These are phyloP conservation scores for Lota lota DNA, from an alignment of 2,113 vertebrate genomes.

Conservation along the genomic window DNA sequence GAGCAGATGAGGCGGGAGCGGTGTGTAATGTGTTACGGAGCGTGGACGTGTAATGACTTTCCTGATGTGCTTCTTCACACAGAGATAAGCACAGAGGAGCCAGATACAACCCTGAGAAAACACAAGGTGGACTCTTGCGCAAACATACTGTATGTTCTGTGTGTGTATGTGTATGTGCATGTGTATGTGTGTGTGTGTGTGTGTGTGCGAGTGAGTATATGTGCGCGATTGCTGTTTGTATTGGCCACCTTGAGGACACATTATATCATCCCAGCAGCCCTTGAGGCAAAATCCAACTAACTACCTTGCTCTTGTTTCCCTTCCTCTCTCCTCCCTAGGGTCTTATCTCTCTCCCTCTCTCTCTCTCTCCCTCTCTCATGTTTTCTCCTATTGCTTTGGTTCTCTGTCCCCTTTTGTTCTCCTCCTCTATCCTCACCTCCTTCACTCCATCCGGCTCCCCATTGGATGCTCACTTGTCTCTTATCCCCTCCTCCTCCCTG, in stretches of 20 bases:
- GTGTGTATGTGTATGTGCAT: neutral
- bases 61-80: conserved; percentile 26
- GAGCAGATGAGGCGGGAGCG: neutral
- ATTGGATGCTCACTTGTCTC: neutral
- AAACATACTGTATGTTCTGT: neutral
- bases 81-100: conserved; percentile 33
- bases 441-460: no score
- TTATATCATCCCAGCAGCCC: conserved; percentile 48
- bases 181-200: neutral
- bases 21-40: conserved; percentile 2
- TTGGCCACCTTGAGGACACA: conserved; percentile 21
- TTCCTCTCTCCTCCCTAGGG: neutral
- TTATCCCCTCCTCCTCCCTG: neutral
- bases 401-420: no score
- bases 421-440: no score
- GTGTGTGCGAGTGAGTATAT: neutral
- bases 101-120: conserved; percentile 23
- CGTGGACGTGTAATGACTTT: conserved; percentile 22
- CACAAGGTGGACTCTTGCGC: conserved; percentile 17
- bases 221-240: conserved; percentile 11
- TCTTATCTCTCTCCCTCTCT: neutral
- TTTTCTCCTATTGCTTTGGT: no score
- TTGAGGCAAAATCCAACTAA: conserved; percentile 28
- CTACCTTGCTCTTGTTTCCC: conserved; percentile 4
- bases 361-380: neutral